Conservation (phyloP, 2,888 invertebrate species). For the Oxyteleia sp. region DNA sequence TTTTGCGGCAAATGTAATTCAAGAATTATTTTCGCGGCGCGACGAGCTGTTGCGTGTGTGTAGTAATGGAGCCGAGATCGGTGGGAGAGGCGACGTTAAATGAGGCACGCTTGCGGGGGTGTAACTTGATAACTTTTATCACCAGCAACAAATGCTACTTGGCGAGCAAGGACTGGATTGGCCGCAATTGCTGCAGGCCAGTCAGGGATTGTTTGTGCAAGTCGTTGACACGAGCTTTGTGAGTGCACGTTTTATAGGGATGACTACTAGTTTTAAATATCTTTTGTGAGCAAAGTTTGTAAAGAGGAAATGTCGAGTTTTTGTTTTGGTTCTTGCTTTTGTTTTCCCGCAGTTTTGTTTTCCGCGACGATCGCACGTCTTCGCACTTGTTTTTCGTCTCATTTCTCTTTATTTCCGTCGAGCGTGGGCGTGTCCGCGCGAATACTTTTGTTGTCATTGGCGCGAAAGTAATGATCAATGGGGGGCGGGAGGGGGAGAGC, state of each 20-base stretch:
- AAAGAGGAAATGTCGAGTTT: too few species aligned
- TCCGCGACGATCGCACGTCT: background rate
- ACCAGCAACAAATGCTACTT: slow-evolving; percentile 85
- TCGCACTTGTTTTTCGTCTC: background rate
- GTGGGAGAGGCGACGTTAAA: slow-evolving; percentile 79
- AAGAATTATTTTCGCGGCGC: background rate
- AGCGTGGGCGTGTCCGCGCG: background rate
- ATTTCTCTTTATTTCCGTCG: background rate
- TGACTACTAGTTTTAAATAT: too few species aligned
- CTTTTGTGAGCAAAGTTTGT: too few species aligned
- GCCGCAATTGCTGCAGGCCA: slow-evolving; percentile 80
- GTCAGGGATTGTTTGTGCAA: slow-evolving; percentile 75
- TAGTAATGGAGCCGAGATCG: slow-evolving; percentile 76
- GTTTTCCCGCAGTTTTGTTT: background rate
- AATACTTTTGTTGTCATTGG: slow-evolving; percentile 17
- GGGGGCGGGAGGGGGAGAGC: too few species aligned
- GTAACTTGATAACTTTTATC: slow-evolving; percentile 84
- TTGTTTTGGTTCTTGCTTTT: too few species aligned
- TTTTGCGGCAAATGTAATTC: too few species aligned
- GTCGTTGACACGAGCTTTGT: slow-evolving; percentile 78
- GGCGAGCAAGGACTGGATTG: slow-evolving; percentile 84
- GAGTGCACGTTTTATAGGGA: slow-evolving; percentile 70
- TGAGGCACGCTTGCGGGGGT: slow-evolving; percentile 82
- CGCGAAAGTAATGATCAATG: slow-evolving; percentile 37
- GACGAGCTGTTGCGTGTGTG: background rate